phyloP scores from a whole-genome alignment of 2,888 invertebrate genomes.

The Sphaerophoria taeniata region DNA sequence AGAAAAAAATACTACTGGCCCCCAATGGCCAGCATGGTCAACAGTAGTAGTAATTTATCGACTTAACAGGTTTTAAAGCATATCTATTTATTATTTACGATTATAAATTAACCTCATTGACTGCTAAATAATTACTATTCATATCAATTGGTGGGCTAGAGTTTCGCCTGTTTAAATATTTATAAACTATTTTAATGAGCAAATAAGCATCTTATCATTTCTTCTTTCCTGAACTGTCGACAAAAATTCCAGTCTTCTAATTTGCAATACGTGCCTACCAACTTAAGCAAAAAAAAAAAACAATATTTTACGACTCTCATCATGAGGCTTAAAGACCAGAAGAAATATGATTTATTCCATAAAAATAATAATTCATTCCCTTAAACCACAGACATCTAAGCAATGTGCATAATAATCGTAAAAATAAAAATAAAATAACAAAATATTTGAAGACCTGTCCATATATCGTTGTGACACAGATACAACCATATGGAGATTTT shows the following conservation, averaged over 20 bases:
- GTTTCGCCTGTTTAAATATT: constrained; percentile 24
- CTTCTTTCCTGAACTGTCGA: background rate
- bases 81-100: constrained; percentile 22
- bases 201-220: constrained; percentile 30
- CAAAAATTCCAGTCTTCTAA: constrained; percentile 13
- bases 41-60: constrained; percentile 33
- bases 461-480: constrained; percentile 33
- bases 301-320: constrained; percentile 22
- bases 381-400: constrained; percentile 20
- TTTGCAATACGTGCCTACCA: background rate
- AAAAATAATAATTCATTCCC: constrained; percentile 38
- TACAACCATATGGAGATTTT: constrained; percentile 3
- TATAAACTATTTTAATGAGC: constrained; percentile 29
- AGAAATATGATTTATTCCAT: constrained; percentile 43
- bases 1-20: no score
- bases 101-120: constrained; percentile 31
- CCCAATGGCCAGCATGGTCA: background rate
- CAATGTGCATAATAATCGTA: constrained; percentile 38
- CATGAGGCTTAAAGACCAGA: constrained; percentile 16
- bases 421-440: constrained; percentile 30
- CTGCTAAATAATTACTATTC: constrained; percentile 11
- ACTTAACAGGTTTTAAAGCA: constrained; percentile 16
- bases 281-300: constrained; percentile 3
- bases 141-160: constrained; percentile 12
- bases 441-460: constrained; percentile 14